Base-by-base conservation (phyloP, 2,888 invertebrate species). In the Drosophila atroscutellata region DNA sequence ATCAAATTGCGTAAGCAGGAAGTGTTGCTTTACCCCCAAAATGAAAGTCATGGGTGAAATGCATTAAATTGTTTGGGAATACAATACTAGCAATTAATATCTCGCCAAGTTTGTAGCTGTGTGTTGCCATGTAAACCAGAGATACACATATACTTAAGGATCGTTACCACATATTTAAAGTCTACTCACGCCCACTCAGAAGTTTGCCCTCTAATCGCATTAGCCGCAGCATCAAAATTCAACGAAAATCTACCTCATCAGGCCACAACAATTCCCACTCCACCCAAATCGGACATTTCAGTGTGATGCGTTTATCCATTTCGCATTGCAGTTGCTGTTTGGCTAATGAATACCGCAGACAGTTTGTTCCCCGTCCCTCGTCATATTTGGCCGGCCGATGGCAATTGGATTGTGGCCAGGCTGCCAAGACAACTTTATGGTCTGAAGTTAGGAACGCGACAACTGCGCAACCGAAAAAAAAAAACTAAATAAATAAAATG, bases 401-500 rank as follows among this genome's bases (percentile, higher is more conserved):
- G 80, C 85, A 86, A 86, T 89, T 87, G 85, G 85, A 86, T 86
- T 89, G 85, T 47, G 85, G 85, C 82, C 82, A 69, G 80, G 75
- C 72, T 75, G 85, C 77, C 80, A 72, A 74, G 77, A 75, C 89
- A 85, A 80, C 70, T 89, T 87, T 80, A 85, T 83, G 84, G 84
- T 73, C 76, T 54, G 39, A 85, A 86, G 71, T 84, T 82, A 70
- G 66, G 60, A 76, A 60, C 60, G 86, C 83, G 83, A 80, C 88
- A 83, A 80, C 85, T 77, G 82, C 76, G 84, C 76, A 77, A 65
- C 79, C 32, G 32, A 75, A 55, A 55, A 55, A 24, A n/a, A 26
- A 26, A 18, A 18, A 52, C 9, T 20, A 20, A 13, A 45, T 45
- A 45, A 45, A 15, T 24, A 80, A 80, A 75, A 64, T 69, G 39